Evolutionary conservation across 2,113 vertebrate genomes (phyloP).

Genomic region (Pollimyrus isidori): DNA sequence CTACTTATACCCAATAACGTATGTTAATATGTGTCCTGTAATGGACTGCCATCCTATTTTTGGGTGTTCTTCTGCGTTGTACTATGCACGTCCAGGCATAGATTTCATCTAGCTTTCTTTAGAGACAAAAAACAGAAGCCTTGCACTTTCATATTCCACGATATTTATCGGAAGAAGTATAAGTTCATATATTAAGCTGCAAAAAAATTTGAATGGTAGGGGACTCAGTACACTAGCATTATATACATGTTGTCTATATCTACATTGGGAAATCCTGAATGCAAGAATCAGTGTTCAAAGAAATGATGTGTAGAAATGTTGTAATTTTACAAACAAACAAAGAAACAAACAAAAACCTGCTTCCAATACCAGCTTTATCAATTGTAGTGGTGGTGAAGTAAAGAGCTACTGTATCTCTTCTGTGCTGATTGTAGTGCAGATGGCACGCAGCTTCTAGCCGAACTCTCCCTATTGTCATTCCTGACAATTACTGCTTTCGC

Average conservation of each 20-base stretch:
- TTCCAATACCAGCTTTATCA: background rate
- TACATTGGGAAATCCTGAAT: background rate
- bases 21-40: background rate
- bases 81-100: background rate
- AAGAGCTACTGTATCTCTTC: background rate
- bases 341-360: background rate
- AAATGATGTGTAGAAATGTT: background rate
- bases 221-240: background rate
- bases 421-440: background rate
- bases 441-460: background rate
- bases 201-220: background rate
- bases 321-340: background rate
- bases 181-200: background rate
- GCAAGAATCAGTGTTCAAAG: background rate
- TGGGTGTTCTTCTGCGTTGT: background rate
- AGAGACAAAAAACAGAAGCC: background rate
- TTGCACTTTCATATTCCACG: background rate
- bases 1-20: background rate
- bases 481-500: background rate
- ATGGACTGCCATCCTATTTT: background rate
- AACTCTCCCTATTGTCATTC: background rate
- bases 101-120: background rate
- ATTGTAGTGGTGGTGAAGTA: background rate
- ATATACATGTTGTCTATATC: background rate
- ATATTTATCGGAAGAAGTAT: background rate